Evolutionary conservation across 2,888 invertebrate species (phyloP).

Genomic region (Rhingia rostrata): DNA sequence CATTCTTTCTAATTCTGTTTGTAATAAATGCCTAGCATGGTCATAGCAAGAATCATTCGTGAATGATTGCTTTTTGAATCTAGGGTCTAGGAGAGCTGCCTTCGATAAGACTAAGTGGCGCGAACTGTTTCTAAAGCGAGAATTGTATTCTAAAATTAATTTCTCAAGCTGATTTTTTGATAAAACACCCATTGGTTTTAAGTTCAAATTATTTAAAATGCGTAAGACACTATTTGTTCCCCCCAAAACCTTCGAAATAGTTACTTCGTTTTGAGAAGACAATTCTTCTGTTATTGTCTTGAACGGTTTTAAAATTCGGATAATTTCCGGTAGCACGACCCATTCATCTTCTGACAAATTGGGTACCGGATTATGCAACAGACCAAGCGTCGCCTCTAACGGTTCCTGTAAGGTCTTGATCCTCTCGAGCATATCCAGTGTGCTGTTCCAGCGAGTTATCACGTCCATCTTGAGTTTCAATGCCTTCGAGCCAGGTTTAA

Average conservation of each 20-base stretch:
- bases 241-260: constrained; percentile 17
- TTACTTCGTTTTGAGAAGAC: constrained; percentile 21
- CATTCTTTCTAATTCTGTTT: constrained; percentile 16
- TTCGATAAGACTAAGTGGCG: constrained; percentile 14
- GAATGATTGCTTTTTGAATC: constrained; percentile 14
- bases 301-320: constrained; percentile 16
- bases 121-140: constrained; percentile 26
- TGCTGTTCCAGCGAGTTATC: constrained; percentile 28
- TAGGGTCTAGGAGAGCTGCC: constrained; percentile 11
- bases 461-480: constrained; percentile 32
- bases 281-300: constrained; percentile 8
- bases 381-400: constrained; percentile 6
- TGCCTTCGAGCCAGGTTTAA: neutral
- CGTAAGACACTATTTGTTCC: constrained; percentile 11
- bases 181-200: neutral
- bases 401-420: constrained; percentile 25
- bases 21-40: constrained; percentile 10
- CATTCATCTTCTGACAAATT: constrained; percentile 29
- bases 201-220: neutral
- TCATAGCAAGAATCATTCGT: neutral
- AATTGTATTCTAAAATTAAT: constrained; percentile 9
- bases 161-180: neutral
- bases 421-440: constrained; percentile 26
- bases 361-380: constrained; percentile 25
- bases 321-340: neutral